Percentiles rank a stretch among this genome's conserved stretches.
phyloP scores from a whole-genome alignment of 1,140 invertebrate species.

The Goniozus legneri region DNA sequence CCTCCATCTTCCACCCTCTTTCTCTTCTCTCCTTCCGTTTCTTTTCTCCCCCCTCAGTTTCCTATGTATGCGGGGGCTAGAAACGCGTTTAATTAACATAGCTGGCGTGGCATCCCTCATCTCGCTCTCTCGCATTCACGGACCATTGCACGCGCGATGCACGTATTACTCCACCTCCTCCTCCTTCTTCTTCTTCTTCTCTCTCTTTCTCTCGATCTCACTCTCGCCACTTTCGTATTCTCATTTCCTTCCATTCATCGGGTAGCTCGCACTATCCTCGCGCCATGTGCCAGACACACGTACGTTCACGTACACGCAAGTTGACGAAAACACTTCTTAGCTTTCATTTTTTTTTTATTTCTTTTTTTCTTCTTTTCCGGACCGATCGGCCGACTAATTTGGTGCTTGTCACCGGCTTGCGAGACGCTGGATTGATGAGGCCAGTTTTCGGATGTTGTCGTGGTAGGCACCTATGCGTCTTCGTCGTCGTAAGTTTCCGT shows the following conservation, averaged over 20 bases:
- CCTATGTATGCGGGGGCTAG: conserved; percentile 28
- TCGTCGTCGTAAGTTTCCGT: too few species aligned
- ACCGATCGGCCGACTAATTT: conserved; percentile 32
- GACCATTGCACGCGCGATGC: conserved; percentile 30
- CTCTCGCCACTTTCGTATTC: too few species aligned
- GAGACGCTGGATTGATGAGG: too few species aligned
- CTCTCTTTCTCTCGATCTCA: background rate
- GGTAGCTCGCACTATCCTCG: background rate
- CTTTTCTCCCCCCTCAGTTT: background rate
- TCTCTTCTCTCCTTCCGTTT: background rate
- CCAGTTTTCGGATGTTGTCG: too few species aligned
- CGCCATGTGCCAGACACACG: conserved; percentile 1
- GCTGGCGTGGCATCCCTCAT: conserved; percentile 31
- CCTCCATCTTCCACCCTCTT: background rate
- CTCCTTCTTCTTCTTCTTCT: background rate
- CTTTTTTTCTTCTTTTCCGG: conserved; percentile 5
- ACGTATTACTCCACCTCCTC: conserved; percentile 12
- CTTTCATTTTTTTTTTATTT: background rate
- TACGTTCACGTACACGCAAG: background rate
- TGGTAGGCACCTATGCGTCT: too few species aligned
- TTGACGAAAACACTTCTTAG: background rate
- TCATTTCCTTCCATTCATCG: too few species aligned
- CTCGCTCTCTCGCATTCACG: conserved; percentile 32
- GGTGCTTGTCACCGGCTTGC: conserved; percentile 26
- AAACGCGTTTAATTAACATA: conserved; percentile 38